Conservation (phyloP, 2,888 invertebrate species). For the Drosophila tanythrix region DNA sequence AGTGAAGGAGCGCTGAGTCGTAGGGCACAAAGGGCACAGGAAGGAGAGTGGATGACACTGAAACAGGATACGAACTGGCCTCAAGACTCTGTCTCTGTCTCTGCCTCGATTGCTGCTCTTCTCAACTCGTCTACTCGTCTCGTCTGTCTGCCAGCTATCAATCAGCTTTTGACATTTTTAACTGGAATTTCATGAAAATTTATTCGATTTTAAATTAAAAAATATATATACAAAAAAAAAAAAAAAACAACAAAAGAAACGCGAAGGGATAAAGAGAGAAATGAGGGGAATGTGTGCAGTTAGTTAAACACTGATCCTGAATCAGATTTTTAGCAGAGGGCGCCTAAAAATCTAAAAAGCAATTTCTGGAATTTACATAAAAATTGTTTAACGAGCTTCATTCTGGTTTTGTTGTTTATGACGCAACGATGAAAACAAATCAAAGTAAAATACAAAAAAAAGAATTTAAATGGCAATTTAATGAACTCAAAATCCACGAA, state of each 20-base stretch:
- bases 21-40: neutral
- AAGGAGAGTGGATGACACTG: slow-evolving; percentile 22
- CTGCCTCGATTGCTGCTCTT: neutral
- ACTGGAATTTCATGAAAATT: slow-evolving; percentile 82
- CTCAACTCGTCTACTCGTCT: slow-evolving; percentile 13
- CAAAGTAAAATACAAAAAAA: slow-evolving; percentile 62
- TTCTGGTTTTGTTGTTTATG: slow-evolving; percentile 53
- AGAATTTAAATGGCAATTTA: slow-evolving; percentile 78
- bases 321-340: slow-evolving; percentile 19
- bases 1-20: neutral
- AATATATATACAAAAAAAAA: slow-evolving; percentile 27
- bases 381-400: slow-evolving; percentile 67
- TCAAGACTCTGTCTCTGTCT: slow-evolving; percentile 25
- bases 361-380: slow-evolving; percentile 79
- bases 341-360: slow-evolving; percentile 57
- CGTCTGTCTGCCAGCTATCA: slow-evolving; percentile 76
- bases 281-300: slow-evolving; percentile 23
- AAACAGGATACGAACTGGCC: slow-evolving; percentile 73
- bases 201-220: slow-evolving; percentile 80
- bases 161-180: slow-evolving; percentile 83
- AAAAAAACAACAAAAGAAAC: neutral
- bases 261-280: slow-evolving; percentile 3
- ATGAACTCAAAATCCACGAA: slow-evolving; percentile 80
- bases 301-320: slow-evolving; percentile 25
- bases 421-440: slow-evolving; percentile 36